These are phyloP conservation scores for Hepsetus odoe DNA, from an alignment of 2,113 vertebrate genomes.

Conservation along the genomic window DNA sequence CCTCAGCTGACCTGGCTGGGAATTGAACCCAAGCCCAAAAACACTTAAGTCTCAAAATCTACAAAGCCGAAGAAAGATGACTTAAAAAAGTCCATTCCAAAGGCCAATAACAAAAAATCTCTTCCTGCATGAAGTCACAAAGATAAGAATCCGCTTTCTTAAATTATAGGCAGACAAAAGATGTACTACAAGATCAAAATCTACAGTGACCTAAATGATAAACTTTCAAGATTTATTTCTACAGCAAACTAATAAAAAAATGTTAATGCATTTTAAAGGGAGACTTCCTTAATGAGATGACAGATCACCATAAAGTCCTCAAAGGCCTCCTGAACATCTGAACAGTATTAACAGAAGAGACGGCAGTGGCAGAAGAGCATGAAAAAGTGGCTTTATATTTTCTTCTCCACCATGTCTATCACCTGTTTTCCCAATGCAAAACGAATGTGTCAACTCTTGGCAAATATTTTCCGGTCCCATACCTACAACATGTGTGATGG, in stretches of 20 bases:
- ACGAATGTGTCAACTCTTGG: conserved; percentile 57
- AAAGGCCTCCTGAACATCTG: conserved; percentile 66
- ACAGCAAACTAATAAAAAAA: conserved; percentile 4
- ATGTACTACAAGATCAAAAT: conserved; percentile 16
- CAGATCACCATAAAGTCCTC: conserved; percentile 52
- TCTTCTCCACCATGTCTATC: not conserved
- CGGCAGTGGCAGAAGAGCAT: conserved; percentile 59
- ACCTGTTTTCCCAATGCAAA: conserved; percentile 6
- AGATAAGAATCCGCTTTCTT: conserved; percentile 7
- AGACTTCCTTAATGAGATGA: conserved; percentile 34
- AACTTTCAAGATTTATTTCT: conserved; percentile 38
- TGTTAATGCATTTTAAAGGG: conserved; percentile 2
- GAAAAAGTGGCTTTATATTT: conserved; percentile 64
- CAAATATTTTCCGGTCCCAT: conserved; percentile 51
- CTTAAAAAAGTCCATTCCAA: not conserved
- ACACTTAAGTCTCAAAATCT: no score
- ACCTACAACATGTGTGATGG: conserved; percentile 52
- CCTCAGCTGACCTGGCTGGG: no score
- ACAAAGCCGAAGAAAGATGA: not conserved
- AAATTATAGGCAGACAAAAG: not conserved
- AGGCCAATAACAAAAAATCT: not conserved
- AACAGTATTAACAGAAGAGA: conserved; percentile 63
- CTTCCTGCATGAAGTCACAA: not conserved
- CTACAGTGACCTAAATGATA: conserved; percentile 23
- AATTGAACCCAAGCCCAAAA: no score